Evolutionary conservation across 1,140 invertebrate genomes (phyloP).

Genomic region (Pissodes strobi): DNA sequence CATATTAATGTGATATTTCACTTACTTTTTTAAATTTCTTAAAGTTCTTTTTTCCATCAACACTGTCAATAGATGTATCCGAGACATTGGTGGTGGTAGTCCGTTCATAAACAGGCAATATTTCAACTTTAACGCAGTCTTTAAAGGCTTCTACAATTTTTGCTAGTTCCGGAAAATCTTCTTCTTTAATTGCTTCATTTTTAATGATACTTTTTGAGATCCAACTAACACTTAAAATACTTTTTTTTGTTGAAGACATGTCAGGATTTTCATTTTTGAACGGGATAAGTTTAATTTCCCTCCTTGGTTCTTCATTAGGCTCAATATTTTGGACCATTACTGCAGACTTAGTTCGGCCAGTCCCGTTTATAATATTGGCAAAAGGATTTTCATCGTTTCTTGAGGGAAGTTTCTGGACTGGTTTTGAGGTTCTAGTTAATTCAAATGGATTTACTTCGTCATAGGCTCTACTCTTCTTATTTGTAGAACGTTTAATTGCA

Average conservation of each 20-base stretch:
- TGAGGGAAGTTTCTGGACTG: not conserved
- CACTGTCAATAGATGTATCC: not conserved
- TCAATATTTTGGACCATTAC: not conserved
- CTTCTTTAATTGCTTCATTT: not conserved
- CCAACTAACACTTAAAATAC: conserved; percentile 15
- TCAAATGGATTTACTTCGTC: not conserved
- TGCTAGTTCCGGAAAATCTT: conserved; percentile 21
- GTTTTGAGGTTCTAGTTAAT: not conserved
- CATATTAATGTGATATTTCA: too few relatives aligned
- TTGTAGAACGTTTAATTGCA: not conserved
- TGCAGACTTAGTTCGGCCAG: not conserved
- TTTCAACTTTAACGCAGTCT: conserved; percentile 16
- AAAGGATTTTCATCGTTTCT: not conserved
- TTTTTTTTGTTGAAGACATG: conserved; percentile 1
- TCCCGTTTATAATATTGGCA: not conserved
- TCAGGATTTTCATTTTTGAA: not conserved
- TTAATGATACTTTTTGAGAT: conserved; percentile 11
- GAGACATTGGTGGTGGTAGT: not conserved
- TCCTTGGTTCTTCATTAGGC: not conserved
- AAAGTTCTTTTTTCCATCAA: conserved; percentile 18
- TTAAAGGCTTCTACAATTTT: conserved; percentile 22
- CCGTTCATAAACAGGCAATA: not conserved
- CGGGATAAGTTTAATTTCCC: not conserved
- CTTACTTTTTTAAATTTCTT: conserved; percentile 37
- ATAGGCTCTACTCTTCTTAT: not conserved